A percentile compares a stretch with the other conserved stretches of the same genome.
These are phyloP conservation scores for Mungos mungo DNA, from an alignment of 2,113 vertebrate genomes.

Conservation along the genomic window DNA sequence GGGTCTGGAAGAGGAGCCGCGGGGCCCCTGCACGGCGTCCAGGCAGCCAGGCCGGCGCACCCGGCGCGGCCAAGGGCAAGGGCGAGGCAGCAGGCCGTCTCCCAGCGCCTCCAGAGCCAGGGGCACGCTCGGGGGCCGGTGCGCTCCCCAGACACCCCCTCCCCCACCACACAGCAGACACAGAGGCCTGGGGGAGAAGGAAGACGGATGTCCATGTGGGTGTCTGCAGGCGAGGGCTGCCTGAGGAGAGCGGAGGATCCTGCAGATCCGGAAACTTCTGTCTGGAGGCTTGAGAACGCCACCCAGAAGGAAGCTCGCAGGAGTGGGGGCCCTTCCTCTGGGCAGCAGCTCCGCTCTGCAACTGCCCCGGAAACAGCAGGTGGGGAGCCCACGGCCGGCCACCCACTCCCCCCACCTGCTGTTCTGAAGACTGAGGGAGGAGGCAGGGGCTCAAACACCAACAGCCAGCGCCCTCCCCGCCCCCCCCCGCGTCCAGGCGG, in stretches of 20 bases:
- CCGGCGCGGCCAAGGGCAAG: not conserved
- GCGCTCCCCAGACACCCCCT: not conserved
- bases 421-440: not conserved
- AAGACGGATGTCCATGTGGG: not conserved
- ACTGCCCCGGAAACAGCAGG: not conserved
- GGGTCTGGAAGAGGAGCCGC: not conserved
- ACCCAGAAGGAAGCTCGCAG: not conserved
- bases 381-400: not conserved
- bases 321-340: not conserved
- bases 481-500: not conserved
- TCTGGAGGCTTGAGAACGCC: not conserved
- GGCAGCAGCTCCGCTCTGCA: not conserved
- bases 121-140: no score
- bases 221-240: not conserved
- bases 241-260: not conserved
- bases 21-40: fast-evolving
- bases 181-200: not conserved
- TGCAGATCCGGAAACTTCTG: constrained; percentile 43
- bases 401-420: not conserved
- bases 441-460: not conserved
- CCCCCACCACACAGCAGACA: not conserved
- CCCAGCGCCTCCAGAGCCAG: not conserved
- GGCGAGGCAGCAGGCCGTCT: not conserved
- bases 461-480: not conserved
- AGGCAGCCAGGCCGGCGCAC: not conserved